These are phyloP conservation scores for Paramuricea clavata DNA, from an alignment of 92 coral and sea anemone genomes.

Conservation along the genomic window DNA sequence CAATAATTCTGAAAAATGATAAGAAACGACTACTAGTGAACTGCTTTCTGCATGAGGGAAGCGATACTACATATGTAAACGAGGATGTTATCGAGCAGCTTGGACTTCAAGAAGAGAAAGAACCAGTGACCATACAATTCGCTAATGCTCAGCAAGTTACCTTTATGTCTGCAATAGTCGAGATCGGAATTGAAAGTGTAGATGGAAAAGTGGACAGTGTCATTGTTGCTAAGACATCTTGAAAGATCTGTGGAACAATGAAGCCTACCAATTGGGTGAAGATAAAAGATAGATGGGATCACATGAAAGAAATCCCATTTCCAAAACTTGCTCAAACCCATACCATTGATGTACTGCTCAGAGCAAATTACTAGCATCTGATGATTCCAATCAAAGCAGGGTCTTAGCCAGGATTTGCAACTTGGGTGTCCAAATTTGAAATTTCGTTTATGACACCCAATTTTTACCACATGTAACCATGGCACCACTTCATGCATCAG, in stretches of 20 bases:
- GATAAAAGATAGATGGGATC: conserved; percentile 32
- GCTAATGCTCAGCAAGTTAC: conserved; percentile 58
- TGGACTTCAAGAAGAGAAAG: conserved; percentile 12
- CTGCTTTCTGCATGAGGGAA: conserved; percentile 64
- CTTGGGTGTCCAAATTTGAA: too few species aligned
- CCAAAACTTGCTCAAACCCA: conserved; percentile 41
- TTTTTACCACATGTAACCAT: too few species aligned
- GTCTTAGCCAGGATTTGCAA: too few species aligned
- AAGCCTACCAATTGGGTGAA: conserved; percentile 44
- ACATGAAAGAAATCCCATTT: conserved; percentile 48
- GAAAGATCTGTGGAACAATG: conserved; percentile 59
- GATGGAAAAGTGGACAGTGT: conserved; percentile 32
- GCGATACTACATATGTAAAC: conserved; percentile 57
- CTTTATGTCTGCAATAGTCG: conserved; percentile 43
- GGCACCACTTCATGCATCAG: too few species aligned
- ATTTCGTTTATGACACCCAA: too few species aligned
- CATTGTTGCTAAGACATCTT: conserved; percentile 6
- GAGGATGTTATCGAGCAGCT: conserved; percentile 43
- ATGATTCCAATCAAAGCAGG: conserved; percentile 38
- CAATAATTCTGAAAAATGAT: conserved; percentile 62
- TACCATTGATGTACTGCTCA: conserved; percentile 28
- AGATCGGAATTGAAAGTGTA: conserved; percentile 46
- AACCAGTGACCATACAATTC: conserved; percentile 52
- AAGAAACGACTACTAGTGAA: conserved; percentile 55
- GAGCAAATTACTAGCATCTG: conserved; percentile 54